Base-by-base conservation (phyloP, 2,113 vertebrate species). In the Odontophorus gujanensis region DNA sequence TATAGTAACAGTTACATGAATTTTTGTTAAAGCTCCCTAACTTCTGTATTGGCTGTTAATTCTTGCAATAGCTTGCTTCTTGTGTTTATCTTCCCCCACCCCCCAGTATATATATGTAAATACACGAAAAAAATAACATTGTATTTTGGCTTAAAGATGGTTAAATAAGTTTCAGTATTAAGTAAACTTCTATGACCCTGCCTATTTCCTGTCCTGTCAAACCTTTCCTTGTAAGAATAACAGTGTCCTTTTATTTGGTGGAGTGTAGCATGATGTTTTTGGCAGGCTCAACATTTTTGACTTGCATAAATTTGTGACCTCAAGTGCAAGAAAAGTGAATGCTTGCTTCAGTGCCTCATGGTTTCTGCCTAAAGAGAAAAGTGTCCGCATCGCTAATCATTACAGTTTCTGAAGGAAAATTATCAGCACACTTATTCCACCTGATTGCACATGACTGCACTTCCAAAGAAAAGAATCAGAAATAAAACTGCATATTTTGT, bases 211-310 rank as follows among this genome's bases (percentile, higher is more conserved):
- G 97, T 97, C 97, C 96, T 97, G 96, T 98, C 97, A 98, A 97
- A 97, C 95, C 96, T 97, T 97, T 97, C 97, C 97, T 97, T 97
- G 98, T 98, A 97, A 98, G 97, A 98, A 98, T 97, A 98, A 97
- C 97, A 97, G 97, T 96, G 97, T 97, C 94, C 97, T 98, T 98
- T 98, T 98, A 97, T 98, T 98, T 97, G 94, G 97, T 97, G 87
- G 97, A 97, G 94, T 97, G 97, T 87, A 95, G 97, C 75, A 72
- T 98, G 97, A 97, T 98, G 94, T 98, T 98, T 98, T 98, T 98
- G 98, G 98, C 97, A 97, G 89, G 82, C 57, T 89, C 65, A 81
- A 69, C 93, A 83, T 97, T 98, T 98, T 97, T 96, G 96, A 97
- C 96, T 97, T 97, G 97, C 97, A 98, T 97, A 98, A 97, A 96